phyloP scores from a whole-genome alignment of 2,113 vertebrate species.

The Panthera tigris region DNA sequence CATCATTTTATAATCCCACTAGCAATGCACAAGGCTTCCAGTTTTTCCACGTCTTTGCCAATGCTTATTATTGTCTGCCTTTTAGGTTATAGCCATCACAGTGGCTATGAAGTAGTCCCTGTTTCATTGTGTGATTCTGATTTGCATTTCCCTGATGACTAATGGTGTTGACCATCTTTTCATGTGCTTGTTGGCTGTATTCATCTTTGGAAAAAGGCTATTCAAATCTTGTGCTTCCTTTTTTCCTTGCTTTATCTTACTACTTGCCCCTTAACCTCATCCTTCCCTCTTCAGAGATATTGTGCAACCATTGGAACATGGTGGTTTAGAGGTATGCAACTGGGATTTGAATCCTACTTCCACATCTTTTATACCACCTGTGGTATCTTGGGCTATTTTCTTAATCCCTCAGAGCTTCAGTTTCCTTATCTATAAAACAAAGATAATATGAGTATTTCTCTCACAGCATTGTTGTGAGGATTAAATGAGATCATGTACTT shows the following conservation, averaged over 20 bases:
- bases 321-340: not conserved
- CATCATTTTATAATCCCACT: not conserved
- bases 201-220: not conserved
- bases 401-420: not conserved
- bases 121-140: not conserved
- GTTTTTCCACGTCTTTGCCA: not conserved
- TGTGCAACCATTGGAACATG: not conserved
- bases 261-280: not conserved
- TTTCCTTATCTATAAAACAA: conserved; percentile 34
- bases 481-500: not conserved
- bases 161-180: conserved; percentile 3
- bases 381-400: not conserved
- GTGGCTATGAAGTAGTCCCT: not conserved
- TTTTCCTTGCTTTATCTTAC: conserved; percentile 21
- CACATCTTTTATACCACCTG: not conserved
- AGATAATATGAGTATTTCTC: not conserved
- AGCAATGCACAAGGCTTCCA: not conserved
- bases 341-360: conserved; percentile 5
- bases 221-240: conserved; percentile 38
- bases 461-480: not conserved
- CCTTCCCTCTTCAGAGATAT: not conserved
- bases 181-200: not conserved
- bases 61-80: not conserved
- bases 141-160: not conserved
- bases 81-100: conserved; percentile 2